Conservation (phyloP, 2,888 invertebrate genomes). For the Acrobasis suavella region DNA sequence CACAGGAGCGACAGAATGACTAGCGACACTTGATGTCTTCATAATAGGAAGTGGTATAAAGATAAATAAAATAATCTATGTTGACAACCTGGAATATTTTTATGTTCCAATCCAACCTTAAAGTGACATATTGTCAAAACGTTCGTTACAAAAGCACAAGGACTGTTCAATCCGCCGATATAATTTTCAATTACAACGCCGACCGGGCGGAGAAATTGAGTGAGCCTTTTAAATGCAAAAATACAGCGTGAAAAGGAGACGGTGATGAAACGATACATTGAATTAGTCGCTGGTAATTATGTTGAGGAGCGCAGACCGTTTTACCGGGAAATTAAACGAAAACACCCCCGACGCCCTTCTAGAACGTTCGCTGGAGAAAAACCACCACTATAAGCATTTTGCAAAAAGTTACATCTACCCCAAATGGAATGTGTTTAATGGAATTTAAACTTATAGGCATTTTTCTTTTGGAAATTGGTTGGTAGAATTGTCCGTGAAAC, state of each 20-base stretch:
- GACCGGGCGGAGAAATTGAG: slow-evolving; percentile 44
- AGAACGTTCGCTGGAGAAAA: slow-evolving; percentile 43
- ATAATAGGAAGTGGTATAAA: too few relatives aligned
- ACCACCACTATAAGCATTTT: slow-evolving; percentile 23
- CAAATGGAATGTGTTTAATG: not conserved
- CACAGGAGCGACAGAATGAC: too few relatives aligned
- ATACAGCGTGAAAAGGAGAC: slow-evolving; percentile 54
- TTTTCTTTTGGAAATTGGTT: not conserved
- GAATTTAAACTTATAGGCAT: not conserved
- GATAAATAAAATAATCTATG: too few relatives aligned
- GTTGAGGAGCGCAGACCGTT: slow-evolving; percentile 66
- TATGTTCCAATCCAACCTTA: not conserved
- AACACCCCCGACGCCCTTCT: slow-evolving; percentile 55
- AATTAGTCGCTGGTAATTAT: slow-evolving; percentile 66
- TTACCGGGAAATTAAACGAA: slow-evolving; percentile 74
- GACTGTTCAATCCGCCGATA: slow-evolving; percentile 36
- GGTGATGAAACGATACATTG: slow-evolving; percentile 63
- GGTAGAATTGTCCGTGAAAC: not conserved
- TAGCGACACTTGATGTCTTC: too few relatives aligned
- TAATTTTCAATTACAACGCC: slow-evolving; percentile 50
- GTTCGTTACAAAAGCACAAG: slow-evolving; percentile 28
- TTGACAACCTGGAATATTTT: too few relatives aligned
- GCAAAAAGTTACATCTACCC: slow-evolving; percentile 1
- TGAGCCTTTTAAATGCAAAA: slow-evolving; percentile 62
- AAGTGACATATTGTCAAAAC: not conserved